Base-by-base conservation (phyloP, 1,140 invertebrate genomes). In the Cotesia vestalis region DNA sequence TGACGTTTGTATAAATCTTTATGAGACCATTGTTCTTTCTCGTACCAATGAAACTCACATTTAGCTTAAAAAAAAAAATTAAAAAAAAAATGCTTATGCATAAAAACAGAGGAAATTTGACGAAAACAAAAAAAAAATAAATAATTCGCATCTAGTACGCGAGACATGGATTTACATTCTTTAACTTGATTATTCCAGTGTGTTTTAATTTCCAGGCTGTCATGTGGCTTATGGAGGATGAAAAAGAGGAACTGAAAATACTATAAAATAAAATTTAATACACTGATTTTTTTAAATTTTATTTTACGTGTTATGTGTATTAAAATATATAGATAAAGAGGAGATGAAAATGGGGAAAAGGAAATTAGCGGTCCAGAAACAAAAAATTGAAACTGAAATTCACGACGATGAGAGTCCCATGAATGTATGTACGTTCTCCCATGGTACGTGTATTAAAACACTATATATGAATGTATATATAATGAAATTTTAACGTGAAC, bases 121-220 rank as follows among this genome's bases (percentile, higher is more conserved):
- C 4, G 6, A 46, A 46, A 46, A 46, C 3, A 40, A 40, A 40
- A 40, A 40, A 40, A 35, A 46, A 46, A 46, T 9, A 46, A 46
- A 46, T 46, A 46, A 46, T 46, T 46, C 11, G 40, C 40, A 46
- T 2, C 40, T 8, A 46, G 59, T 61, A 61, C 64, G 36, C 27
- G 69, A 52, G 51, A 61, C 51, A 46, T 46, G 40, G 11, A 46
- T 46, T 46, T 46, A 6, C 40, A 46, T 62, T 14, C 62, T 62
- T 71, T 55, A 71, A 71, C 62, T 71, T 71, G 61, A 62, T 71
- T 71, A 71, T 71, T 36, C 35, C 62, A 61, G 36, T 51, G 69
- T 62, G 52, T 36, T 64, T 71, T 71, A 71, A 71, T 71, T 71
- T 71, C 69, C 69, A 71, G 61, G 52, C 51, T 40, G 52, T 46